Base-by-base conservation (phyloP, 2,797 vertebrate species). In the Spea hammondii region DNA sequence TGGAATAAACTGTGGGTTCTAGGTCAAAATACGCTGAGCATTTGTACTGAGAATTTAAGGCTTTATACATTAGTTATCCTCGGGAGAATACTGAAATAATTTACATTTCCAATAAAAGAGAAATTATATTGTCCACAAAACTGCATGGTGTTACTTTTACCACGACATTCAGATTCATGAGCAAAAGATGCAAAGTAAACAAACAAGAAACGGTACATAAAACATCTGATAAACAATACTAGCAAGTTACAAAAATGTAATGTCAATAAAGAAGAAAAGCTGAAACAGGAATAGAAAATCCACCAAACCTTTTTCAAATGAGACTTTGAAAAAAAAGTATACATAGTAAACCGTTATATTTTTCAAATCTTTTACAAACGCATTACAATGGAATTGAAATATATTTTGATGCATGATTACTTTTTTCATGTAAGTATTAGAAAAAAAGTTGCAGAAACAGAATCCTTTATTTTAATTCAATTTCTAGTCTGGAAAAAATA, bases 71-170 rank as follows among this genome's bases (percentile, higher is more conserved):
- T 81, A 72, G 74, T 72, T 77, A 77, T 81, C 79, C 74, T 73
- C 32, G 60, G 32, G 79, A 72, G 74, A 81, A 72, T 48, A 60
- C 17, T 51, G 50, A 9, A 71, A 77, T 76, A 67, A 81, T 81
- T 81, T 81, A 77, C 69, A 81, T 81, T 81, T 81, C 69, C 79
- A 81, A 81, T 77, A 81, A 73, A 65, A 65, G 73, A 74, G 68
- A 78, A 69, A 50, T 72, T 12, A 72, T 76, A 76, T 67, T 74
- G 62, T 76, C 60, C 54, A 65, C 59, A 77, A 77, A 76, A 72
- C 64, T 81, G 79, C 79, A 81, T 60, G 68, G 69, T 67, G 62
- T 77, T 54, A 62, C 74, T 72, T 72, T 81, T 47, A 50, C 51
- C 46, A 7, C 67, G 79, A 77, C 74, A 80, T 67, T 11, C 60